phyloP scores from a whole-genome alignment of 2,113 vertebrate genomes.

The Stigmatopora nigra region DNA sequence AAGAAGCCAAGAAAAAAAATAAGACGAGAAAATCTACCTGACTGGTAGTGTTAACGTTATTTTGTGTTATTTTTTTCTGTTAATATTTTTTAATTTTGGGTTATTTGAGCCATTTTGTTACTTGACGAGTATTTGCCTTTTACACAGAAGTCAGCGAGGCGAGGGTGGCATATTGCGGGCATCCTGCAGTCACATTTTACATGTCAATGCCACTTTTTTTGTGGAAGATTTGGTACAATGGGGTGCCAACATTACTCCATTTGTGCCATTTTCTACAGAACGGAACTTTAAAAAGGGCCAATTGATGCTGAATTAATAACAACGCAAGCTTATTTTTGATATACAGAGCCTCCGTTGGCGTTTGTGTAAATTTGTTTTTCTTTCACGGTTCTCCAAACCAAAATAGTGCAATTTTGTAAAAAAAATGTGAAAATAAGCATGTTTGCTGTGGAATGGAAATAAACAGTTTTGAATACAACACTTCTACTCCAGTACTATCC shows the following conservation, averaged over 20 bases:
- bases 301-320: background rate
- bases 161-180: background rate
- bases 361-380: constrained; percentile 24
- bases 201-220: background rate
- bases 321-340: constrained; percentile 13
- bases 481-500: no score
- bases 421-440: constrained; percentile 30
- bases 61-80: background rate
- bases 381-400: background rate
- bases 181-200: background rate
- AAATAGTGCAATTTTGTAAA: constrained; percentile 16
- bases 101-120: background rate
- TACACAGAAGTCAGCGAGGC: background rate
- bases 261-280: background rate
- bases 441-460: constrained; percentile 51
- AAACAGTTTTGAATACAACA: constrained; percentile 42
- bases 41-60: background rate
- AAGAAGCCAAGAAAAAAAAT: background rate
- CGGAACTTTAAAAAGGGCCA: background rate
- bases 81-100: background rate
- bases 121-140: background rate
- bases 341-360: constrained; percentile 26
- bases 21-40: background rate
- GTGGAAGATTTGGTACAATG: background rate
- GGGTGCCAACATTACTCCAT: background rate